Evolutionary conservation across 1,140 invertebrate species (phyloP).

Genomic region (Zaprionus ghesquierei): DNA sequence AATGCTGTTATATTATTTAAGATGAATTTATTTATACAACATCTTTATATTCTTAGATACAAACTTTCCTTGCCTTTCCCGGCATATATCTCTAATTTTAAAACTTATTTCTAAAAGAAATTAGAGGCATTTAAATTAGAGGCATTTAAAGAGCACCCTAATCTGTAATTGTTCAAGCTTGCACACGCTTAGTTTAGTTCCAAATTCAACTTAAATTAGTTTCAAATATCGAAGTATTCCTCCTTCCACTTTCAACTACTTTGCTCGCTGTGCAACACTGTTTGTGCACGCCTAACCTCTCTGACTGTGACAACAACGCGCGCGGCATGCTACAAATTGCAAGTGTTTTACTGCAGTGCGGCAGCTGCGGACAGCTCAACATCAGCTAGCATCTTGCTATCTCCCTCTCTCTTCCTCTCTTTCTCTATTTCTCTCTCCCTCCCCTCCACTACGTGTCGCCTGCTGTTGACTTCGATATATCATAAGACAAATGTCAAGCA

Average conservation of each 20-base stretch:
- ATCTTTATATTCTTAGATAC: too few species aligned
- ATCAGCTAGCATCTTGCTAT: neutral
- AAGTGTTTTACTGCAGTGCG: conserved; percentile 68
- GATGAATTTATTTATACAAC: too few species aligned
- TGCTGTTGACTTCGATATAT: conserved; percentile 69
- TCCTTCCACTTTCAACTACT: neutral
- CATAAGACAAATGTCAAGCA: conserved; percentile 54
- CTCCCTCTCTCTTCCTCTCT: neutral
- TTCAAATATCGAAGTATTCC: neutral
- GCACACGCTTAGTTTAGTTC: neutral
- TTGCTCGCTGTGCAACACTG: conserved; percentile 22
- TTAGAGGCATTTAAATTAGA: neutral
- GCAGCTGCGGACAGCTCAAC: conserved; percentile 39
- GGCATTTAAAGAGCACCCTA: neutral
- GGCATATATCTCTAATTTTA: neutral
- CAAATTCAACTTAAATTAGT: neutral
- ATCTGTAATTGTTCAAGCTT: neutral
- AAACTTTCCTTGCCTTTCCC: too few species aligned
- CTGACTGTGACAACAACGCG: conserved; percentile 1
- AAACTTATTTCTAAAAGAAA: neutral
- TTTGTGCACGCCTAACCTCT: conserved; percentile 5
- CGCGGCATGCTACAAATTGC: conserved; percentile 43
- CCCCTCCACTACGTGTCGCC: neutral
- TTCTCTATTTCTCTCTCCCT: too few species aligned
- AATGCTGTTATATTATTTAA: too few species aligned